Conservation (phyloP, 2,888 invertebrate genomes). For the Netelia melanura region DNA sequence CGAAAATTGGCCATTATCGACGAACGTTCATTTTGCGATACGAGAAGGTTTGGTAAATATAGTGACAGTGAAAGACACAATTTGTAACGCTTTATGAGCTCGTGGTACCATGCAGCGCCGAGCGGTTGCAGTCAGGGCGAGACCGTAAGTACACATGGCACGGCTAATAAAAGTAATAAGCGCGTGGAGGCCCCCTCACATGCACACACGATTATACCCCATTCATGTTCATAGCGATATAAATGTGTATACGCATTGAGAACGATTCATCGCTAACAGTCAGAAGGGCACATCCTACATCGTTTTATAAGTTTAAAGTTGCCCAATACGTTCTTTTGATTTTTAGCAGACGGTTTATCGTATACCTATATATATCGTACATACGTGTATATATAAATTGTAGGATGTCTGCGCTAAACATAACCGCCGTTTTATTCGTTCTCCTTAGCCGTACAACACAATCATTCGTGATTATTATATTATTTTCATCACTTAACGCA, state of each 20-base stretch:
- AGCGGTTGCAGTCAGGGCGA: conserved; percentile 45
- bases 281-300: background rate
- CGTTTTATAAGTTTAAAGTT: background rate
- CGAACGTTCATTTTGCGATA: background rate
- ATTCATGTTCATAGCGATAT: background rate
- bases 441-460: background rate
- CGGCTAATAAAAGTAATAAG: conserved; percentile 65
- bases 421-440: too few relatives aligned
- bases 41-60: conserved; percentile 14
- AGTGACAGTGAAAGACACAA: conserved; percentile 43
- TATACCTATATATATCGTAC: background rate
- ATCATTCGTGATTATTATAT: conserved; percentile 13
- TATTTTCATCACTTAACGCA: conserved; percentile 31
- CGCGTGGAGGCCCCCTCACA: conserved; percentile 19
- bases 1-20: conserved; percentile 12
- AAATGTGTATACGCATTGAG: too few relatives aligned
- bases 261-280: too few relatives aligned
- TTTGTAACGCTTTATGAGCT: conserved; percentile 63
- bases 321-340: background rate
- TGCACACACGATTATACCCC: background rate
- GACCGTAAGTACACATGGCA: conserved; percentile 53
- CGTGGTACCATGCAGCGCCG: conserved; percentile 57
- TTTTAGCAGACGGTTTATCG: background rate
- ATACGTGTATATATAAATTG: background rate
- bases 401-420: too few relatives aligned